Evolutionary conservation across 2,113 vertebrate species (phyloP).

Genomic region (Nesogale talazaci): DNA sequence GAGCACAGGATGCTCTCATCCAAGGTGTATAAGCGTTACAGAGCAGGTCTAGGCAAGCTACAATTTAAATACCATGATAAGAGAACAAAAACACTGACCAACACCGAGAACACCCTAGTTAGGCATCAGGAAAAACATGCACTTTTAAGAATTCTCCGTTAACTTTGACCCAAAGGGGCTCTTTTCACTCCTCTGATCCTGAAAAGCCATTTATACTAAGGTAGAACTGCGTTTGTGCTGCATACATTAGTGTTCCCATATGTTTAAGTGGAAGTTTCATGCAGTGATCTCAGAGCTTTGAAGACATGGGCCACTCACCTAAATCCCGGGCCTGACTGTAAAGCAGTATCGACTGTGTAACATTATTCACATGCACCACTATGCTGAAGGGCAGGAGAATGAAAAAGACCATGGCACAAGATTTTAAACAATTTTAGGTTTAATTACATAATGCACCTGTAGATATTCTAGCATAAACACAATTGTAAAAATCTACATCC

Average conservation of each 20-base stretch:
- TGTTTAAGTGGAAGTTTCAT: conserved; percentile 47
- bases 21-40: conserved; percentile 28
- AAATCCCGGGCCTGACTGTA: conserved; percentile 58
- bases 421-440: conserved; percentile 79
- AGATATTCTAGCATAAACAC: conserved; percentile 77
- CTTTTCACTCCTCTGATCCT: conserved; percentile 26
- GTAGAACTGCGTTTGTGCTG: neutral
- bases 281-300: conserved; percentile 68
- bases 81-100: conserved; percentile 62
- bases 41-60: conserved; percentile 52
- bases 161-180: conserved; percentile 40
- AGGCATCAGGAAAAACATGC: conserved; percentile 67
- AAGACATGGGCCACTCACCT: conserved; percentile 50
- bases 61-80: conserved; percentile 51
- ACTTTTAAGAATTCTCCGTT: conserved; percentile 59
- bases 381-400: conserved; percentile 70
- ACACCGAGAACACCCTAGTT: conserved; percentile 55
- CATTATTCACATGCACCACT: conserved; percentile 61
- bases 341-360: neutral
- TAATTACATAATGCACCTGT: conserved; percentile 79
- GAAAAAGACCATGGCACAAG: conserved; percentile 80
- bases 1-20: conserved; percentile 46
- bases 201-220: conserved; percentile 62
- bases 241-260: neutral
- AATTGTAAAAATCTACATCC: conserved; percentile 80